Conservation (phyloP, 2,888 invertebrate genomes). For the Dione juno region DNA sequence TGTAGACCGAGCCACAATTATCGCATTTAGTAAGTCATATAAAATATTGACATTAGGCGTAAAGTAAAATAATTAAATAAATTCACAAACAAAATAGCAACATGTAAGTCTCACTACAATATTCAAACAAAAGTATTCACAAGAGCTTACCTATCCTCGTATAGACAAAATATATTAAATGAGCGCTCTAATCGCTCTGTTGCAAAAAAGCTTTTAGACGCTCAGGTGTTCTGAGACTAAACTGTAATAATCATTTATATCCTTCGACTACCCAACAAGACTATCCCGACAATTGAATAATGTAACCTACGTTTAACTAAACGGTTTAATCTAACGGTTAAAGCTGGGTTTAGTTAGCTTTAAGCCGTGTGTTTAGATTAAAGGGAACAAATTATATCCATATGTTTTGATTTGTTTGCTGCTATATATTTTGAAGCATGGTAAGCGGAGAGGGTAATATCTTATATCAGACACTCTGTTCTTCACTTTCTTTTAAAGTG, state of each 20-base stretch:
- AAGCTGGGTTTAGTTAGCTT: background rate
- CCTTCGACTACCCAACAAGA: constrained; percentile 41
- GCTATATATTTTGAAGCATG: too few relatives aligned
- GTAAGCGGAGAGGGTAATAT: too few relatives aligned
- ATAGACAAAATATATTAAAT: constrained; percentile 4
- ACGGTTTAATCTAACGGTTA: constrained; percentile 20
- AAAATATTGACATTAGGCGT: too few relatives aligned
- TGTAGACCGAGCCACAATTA: too few relatives aligned
- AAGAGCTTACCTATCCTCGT: background rate
- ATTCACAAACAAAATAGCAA: background rate
- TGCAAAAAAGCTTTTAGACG: constrained; percentile 44
- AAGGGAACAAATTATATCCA: too few relatives aligned
- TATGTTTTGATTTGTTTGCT: too few relatives aligned
- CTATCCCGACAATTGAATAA: constrained; percentile 41
- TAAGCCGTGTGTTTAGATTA: too few relatives aligned
- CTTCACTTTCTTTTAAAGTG: too few relatives aligned
- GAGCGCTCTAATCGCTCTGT: constrained; percentile 38
- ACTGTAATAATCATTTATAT: constrained; percentile 44
- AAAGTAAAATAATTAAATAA: too few relatives aligned
- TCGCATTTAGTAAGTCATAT: too few relatives aligned
- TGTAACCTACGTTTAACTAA: constrained; percentile 32
- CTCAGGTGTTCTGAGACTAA: constrained; percentile 44
- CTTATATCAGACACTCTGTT: too few relatives aligned
- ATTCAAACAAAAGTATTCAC: background rate
- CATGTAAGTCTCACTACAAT: background rate